Base-by-base conservation (phyloP, 2,113 vertebrate genomes). In the Rattus rattus region DNA sequence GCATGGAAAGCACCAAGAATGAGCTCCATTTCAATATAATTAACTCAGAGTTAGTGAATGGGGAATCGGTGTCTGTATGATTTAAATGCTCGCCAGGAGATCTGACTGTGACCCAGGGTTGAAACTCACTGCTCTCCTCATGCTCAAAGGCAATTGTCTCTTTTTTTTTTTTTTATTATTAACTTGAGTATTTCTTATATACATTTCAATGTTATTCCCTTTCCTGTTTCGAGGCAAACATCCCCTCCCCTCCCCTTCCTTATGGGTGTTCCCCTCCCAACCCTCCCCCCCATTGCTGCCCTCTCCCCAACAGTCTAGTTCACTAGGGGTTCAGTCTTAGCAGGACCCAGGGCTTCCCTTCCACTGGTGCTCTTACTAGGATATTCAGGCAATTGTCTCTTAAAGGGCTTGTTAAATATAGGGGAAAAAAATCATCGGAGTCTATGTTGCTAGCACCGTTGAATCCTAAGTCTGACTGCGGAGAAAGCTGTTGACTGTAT, bases 361-460 rank as follows among this genome's bases (percentile, higher is more conserved):
- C n/a, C n/a, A n/a, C n/a, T n/a, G n/a, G n/a, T n/a, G n/a, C n/a
- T n/a, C n/a, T n/a, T n/a, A n/a, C n/a, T n/a, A n/a, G n/a, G n/a
- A n/a, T n/a, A n/a, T n/a, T n/a, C n/a, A 95, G 69, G 19, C 77
- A 96, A 94, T 33, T 61, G 91, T 84, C 47, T 39, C 63, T 49
- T 91, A 88, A 73, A 77, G 16, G 26, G 14, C 30, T 90, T 67
- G 22, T 92, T 85, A 56, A 80, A 56, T 76, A 52, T 28, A 92
- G 19, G 83, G 56, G 75, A n/a, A 88, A 26, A 26, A n/a, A 77
- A 28, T 90, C 54, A 83, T 67, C 88, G 75, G 85, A 76, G 7
- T 91, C 19, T 33, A 80, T 59, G 67, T 93, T 63, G 12, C 43
- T 59, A n/a, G 30, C 79, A 17, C 16, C 69, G n/a, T 17, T 9